Base-by-base conservation (phyloP, 1,140 invertebrate genomes). In the Seison nebaliae region DNA sequence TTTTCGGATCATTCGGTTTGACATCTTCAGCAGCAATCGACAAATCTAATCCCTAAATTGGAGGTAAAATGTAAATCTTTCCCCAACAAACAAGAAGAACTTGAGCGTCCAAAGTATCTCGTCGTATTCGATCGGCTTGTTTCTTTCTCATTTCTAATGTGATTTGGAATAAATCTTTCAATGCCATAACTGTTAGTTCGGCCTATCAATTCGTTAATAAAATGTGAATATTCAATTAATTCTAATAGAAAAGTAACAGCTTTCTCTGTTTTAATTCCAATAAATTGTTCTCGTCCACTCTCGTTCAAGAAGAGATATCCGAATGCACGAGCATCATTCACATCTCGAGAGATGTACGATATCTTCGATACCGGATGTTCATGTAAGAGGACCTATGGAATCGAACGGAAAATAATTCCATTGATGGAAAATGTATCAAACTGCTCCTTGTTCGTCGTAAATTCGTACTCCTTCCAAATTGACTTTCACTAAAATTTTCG, bases 191-290 rank as follows among this genome's bases (percentile, higher is more conserved):
- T 4, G 33, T 9, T 14, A 32, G 28, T 16, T 39, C 23, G 5
- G 37, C 37, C 16, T 32, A 21, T 23, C 29, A n/a, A n/a, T n/a
- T n/a, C n/a, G n/a, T n/a, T n/a, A n/a, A n/a, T n/a, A n/a, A n/a
- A n/a, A n/a, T n/a, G n/a, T n/a, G n/a, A n/a, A n/a, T n/a, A n/a
- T n/a, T n/a, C n/a, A n/a, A n/a, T n/a, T n/a, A n/a, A n/a, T n/a
- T n/a, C n/a, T n/a, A n/a, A n/a, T n/a, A n/a, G n/a, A n/a, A n/a
- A n/a, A n/a, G n/a, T n/a, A n/a, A n/a, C n/a, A n/a, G n/a, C n/a
- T n/a, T n/a, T 23, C 21, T 39, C 29, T 8, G 37, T 39, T 11
- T 39, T 39, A 26, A 39, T 39, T n/a, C 28, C 37, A 39, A 39
- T 32, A 34, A 32, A 39, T 26, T 39, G 29, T 19, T 23, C 19